A percentile compares a stretch with the other conserved stretches of the same genome.
Conservation (phyloP, 2,888 invertebrate species). For the Amiota minor region DNA sequence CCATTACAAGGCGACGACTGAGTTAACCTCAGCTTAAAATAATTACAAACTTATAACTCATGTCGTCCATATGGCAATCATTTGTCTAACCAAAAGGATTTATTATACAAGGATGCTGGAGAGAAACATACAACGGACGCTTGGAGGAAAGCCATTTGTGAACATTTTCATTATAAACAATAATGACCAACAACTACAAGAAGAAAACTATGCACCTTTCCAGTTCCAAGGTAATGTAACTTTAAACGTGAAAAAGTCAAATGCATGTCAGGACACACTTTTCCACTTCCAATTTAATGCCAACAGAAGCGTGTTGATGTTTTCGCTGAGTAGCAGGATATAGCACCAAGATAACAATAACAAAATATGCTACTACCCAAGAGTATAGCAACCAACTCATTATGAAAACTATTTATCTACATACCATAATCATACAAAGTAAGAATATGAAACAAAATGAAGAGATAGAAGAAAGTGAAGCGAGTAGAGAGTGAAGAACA, state of each 20-base stretch:
- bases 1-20: no score
- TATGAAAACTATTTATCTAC: background rate
- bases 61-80: constrained; percentile 42
- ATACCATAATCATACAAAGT: no score
- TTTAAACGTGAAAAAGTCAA: constrained; percentile 7
- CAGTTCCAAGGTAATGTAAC: no score
- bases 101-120: background rate
- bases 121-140: no score
- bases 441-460: background rate
- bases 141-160: background rate
- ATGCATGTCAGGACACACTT: constrained; percentile 5
- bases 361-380: background rate
- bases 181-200: background rate
- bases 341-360: background rate
- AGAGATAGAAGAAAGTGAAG: background rate
- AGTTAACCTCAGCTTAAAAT: constrained; percentile 43
- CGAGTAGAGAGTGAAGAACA: background rate
- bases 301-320: background rate
- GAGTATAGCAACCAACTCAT: constrained; percentile 10
- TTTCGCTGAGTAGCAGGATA: background rate
- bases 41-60: constrained; percentile 67
- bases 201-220: background rate
- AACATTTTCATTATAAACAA: background rate
- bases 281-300: background rate
- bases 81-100: background rate